A percentile compares a stretch with the other conserved stretches of the same genome.
phyloP scores from a whole-genome alignment of 2,888 invertebrate species.

The Mythimna impura region DNA sequence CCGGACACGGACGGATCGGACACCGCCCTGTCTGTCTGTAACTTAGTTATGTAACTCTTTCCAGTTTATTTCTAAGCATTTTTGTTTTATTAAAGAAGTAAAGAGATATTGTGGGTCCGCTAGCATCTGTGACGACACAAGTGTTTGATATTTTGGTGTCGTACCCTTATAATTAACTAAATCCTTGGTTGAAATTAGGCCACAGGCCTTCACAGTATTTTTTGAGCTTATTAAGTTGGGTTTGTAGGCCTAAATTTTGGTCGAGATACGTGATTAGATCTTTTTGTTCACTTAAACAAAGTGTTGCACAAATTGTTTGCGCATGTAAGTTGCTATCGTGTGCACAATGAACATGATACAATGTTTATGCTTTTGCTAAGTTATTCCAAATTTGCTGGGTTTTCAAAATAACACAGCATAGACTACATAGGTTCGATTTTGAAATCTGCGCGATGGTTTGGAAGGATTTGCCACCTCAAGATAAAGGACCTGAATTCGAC shows the following conservation, averaged over 20 bases:
- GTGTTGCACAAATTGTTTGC: neutral
- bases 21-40: constrained; percentile 26
- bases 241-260: neutral
- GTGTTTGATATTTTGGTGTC: constrained; percentile 21
- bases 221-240: constrained; percentile 12
- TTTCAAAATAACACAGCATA: neutral
- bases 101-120: constrained; percentile 20
- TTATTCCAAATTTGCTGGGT: neutral
- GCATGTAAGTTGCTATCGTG: neutral
- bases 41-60: constrained; percentile 42
- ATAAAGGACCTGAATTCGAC: too few species aligned
- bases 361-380: too few species aligned
- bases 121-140: constrained; percentile 40
- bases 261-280: neutral
- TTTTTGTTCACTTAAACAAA: neutral
- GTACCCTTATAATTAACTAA: constrained; percentile 15
- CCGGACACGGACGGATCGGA: constrained; percentile 48
- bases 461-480: too few species aligned
- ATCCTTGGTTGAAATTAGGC: constrained; percentile 12
- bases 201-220: neutral
- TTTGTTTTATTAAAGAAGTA: constrained; percentile 48
- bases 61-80: constrained; percentile 45
- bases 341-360: too few species aligned
- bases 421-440: neutral
- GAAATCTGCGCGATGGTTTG: neutral